Percentiles rank a stretch among this genome's conserved stretches.
phyloP scores from a whole-genome alignment of 2,797 vertebrate species.

The Phrynocephalus forsythii region DNA sequence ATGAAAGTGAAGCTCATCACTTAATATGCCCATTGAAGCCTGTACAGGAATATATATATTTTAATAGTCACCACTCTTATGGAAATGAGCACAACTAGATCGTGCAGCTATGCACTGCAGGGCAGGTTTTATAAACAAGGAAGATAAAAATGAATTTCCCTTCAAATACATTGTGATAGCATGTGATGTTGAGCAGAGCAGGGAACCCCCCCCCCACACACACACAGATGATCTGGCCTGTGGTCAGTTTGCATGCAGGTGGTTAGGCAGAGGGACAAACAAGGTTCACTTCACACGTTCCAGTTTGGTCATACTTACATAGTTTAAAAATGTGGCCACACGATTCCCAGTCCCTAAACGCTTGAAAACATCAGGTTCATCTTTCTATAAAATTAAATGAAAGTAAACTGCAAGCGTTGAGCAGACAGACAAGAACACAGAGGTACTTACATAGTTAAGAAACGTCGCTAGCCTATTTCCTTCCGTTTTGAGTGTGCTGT shows the following conservation, averaged over 20 bases:
- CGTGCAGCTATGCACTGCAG: not conserved
- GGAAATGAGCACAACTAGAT: not conserved
- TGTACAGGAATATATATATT: not conserved
- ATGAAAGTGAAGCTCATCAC: not conserved
- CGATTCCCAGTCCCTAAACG: conserved; percentile 99
- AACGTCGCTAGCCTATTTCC: conserved; percentile 99
- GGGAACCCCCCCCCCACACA: not conserved
- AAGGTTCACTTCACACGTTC: conserved; percentile 31
- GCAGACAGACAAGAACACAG: conserved; percentile 61
- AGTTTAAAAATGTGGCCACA: conserved; percentile 98
- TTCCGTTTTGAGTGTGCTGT: conserved; percentile 92
- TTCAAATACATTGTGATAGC: conserved; percentile 13
- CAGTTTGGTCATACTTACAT: conserved; percentile 90
- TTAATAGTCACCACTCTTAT: not conserved
- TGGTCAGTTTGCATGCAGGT: conserved; percentile 6
- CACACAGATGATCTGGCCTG: not conserved
- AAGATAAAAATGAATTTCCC: not conserved
- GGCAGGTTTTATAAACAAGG: not conserved
- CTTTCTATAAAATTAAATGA: conserved; percentile 97
- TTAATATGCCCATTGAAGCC: not conserved
- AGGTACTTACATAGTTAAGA: conserved; percentile 99
- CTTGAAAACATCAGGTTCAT: conserved; percentile 99
- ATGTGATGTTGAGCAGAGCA: conserved; percentile 50
- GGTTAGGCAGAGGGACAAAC: conserved; percentile 34
- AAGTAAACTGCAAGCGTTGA: conserved; percentile 82